Percentiles rank a stretch among this genome's conserved stretches.
Evolutionary conservation across 2,113 vertebrate species (phyloP).

Genomic region (Planiliza haematocheilus): DNA sequence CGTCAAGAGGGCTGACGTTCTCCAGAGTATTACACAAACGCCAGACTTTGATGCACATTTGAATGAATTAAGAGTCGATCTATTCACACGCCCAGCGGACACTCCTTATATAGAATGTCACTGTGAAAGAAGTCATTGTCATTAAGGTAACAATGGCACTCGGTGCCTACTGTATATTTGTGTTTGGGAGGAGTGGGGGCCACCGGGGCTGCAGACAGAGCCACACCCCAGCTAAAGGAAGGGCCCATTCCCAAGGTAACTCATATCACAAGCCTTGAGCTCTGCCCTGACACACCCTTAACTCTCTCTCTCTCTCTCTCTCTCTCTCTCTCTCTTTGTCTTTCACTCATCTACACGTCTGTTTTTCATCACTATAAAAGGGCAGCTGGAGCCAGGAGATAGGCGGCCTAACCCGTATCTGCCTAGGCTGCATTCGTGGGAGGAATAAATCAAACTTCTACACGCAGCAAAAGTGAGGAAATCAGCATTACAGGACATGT

Average conservation of each 20-base stretch:
- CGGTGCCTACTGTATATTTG: slow-evolving; percentile 18
- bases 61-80: not conserved
- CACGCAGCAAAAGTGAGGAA: slow-evolving; percentile 24
- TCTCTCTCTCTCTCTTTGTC: slow-evolving; percentile 28
- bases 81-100: not conserved
- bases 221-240: slow-evolving; percentile 76
- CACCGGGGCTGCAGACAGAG: slow-evolving; percentile 45
- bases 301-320: slow-evolving; percentile 25
- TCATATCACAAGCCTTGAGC: slow-evolving; percentile 65
- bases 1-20: slow-evolving; percentile 14
- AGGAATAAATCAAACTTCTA: slow-evolving; percentile 50
- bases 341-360: slow-evolving; percentile 33
- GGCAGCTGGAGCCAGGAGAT: slow-evolving; percentile 46
- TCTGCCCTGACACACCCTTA: slow-evolving; percentile 81
- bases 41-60: not conserved
- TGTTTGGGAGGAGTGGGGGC: slow-evolving; percentile 43
- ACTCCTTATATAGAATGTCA: slow-evolving; percentile 9
- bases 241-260: slow-evolving; percentile 80
- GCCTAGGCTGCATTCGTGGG: slow-evolving; percentile 46
- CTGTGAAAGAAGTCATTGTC: slow-evolving; percentile 6
- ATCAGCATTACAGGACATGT: slow-evolving; percentile 41
- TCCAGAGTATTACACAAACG: not conserved
- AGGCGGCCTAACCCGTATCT: slow-evolving; percentile 24
- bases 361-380: slow-evolving; percentile 71
- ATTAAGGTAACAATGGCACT: slow-evolving; percentile 33